A percentile compares a stretch with the other conserved stretches of the same genome.
phyloP scores from a whole-genome alignment of 2,113 vertebrate species.

The Poeciliopsis turrubarensis region DNA sequence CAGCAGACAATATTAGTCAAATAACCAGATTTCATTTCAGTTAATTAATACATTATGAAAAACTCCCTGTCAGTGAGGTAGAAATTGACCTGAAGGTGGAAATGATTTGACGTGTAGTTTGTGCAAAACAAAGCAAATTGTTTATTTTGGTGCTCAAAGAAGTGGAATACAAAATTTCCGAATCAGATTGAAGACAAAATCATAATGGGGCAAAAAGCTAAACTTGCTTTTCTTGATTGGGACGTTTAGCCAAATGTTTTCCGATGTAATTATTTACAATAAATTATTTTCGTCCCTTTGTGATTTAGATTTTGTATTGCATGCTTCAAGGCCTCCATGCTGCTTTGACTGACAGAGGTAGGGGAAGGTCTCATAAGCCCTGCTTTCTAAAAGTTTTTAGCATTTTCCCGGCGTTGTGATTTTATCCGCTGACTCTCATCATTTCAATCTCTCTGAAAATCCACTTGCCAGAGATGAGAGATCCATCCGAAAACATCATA shows the following conservation, averaged over 20 bases:
- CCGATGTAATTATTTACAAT: background rate
- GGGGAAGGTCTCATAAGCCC: background rate
- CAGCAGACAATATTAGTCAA: no score
- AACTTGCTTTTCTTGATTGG: no score
- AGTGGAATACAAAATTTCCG: no score
- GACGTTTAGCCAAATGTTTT: background rate
- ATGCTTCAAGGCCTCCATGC: background rate
- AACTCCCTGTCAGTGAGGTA: no score
- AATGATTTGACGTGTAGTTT: no score
- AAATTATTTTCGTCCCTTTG: background rate
- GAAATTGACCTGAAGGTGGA: no score
- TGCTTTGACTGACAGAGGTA: background rate
- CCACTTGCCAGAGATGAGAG: slow-evolving; percentile 1
- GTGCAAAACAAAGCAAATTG: no score
- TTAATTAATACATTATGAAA: no score
- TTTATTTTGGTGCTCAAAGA: no score
- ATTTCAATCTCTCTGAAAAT: slow-evolving; percentile 24
- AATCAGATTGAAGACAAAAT: no score
- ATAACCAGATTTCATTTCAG: no score
- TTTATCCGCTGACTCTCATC: slow-evolving; percentile 1
- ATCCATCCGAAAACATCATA: slow-evolving; percentile 24
- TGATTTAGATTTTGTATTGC: background rate
- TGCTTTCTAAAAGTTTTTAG: background rate
- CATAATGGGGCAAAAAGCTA: no score
- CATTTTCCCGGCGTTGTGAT: background rate